Evolutionary conservation across 2,888 invertebrate genomes (phyloP).

Genomic region (Loripinus fragilis): DNA sequence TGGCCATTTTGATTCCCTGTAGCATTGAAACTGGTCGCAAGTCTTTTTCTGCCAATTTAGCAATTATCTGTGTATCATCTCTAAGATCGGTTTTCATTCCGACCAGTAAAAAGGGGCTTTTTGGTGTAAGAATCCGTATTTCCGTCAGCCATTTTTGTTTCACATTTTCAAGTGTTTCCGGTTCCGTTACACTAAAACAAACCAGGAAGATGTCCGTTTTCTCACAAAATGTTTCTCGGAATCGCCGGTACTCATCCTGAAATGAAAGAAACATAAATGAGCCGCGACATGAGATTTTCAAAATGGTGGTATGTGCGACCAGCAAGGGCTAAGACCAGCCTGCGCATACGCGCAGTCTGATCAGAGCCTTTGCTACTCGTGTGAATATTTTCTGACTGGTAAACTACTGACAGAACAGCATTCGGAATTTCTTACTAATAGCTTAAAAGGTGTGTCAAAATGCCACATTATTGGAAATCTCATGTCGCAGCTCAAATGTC

Average conservation of each 20-base stretch:
- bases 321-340: too few relatives aligned
- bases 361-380: too few relatives aligned
- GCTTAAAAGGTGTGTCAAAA: too few relatives aligned
- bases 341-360: too few relatives aligned
- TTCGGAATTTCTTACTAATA: too few relatives aligned
- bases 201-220: slow-evolving; percentile 72
- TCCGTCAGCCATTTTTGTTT: slow-evolving; percentile 72
- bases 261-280: not conserved
- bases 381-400: too few relatives aligned
- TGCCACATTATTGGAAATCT: too few relatives aligned
- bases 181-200: slow-evolving; percentile 73
- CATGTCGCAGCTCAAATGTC: too few relatives aligned
- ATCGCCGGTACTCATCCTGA: slow-evolving; percentile 74
- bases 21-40: slow-evolving; percentile 52
- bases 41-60: slow-evolving; percentile 48
- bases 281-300: too few relatives aligned
- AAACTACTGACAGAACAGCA: too few relatives aligned
- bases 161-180: slow-evolving; percentile 68
- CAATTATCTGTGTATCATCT: slow-evolving; percentile 47
- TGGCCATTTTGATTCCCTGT: slow-evolving; percentile 69
- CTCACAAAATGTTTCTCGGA: slow-evolving; percentile 69
- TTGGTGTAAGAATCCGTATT: slow-evolving; percentile 59
- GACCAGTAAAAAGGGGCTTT: slow-evolving; percentile 68
- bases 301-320: too few relatives aligned
- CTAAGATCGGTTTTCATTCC: slow-evolving; percentile 70